Evolutionary conservation across 2,113 vertebrate species (phyloP).

Genomic region (Tetrao urogallus): DNA sequence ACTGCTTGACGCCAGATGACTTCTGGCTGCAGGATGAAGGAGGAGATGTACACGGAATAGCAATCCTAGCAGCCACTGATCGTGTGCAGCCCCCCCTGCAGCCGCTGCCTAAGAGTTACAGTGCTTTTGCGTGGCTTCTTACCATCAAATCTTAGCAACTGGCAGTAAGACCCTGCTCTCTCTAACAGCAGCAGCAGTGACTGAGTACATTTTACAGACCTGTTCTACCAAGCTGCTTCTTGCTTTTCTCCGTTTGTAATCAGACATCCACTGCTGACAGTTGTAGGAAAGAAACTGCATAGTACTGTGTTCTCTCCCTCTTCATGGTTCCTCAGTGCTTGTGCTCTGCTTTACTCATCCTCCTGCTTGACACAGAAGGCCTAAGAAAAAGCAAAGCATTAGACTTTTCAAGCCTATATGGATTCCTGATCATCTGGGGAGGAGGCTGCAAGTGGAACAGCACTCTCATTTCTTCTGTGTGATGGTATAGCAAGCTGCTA

Average conservation of each 20-base stretch:
- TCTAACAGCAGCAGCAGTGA: fast-evolving
- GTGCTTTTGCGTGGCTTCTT: neutral
- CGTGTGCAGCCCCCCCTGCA: neutral
- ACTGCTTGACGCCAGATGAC: neutral
- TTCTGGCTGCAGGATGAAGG: neutral
- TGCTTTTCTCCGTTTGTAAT: neutral
- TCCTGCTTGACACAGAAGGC: neutral
- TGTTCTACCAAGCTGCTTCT: neutral
- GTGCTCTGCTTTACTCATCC: neutral
- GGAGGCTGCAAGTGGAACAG: neutral
- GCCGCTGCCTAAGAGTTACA: neutral
- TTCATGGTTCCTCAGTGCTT: neutral
- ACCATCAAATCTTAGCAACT: neutral
- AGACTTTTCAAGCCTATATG: neutral
- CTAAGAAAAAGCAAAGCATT: neutral
- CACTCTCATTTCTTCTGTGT: neutral
- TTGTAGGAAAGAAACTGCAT: neutral
- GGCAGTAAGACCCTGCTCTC: neutral
- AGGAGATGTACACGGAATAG: neutral
- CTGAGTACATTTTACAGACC: neutral
- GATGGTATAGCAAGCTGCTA: neutral
- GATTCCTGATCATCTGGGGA: neutral
- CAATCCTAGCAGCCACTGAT: neutral
- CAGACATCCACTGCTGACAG: neutral
- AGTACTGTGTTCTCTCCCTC: neutral